Evolutionary conservation across 2,113 vertebrate genomes (phyloP).

Genomic region (Dicerorhinus sumatrensis): DNA sequence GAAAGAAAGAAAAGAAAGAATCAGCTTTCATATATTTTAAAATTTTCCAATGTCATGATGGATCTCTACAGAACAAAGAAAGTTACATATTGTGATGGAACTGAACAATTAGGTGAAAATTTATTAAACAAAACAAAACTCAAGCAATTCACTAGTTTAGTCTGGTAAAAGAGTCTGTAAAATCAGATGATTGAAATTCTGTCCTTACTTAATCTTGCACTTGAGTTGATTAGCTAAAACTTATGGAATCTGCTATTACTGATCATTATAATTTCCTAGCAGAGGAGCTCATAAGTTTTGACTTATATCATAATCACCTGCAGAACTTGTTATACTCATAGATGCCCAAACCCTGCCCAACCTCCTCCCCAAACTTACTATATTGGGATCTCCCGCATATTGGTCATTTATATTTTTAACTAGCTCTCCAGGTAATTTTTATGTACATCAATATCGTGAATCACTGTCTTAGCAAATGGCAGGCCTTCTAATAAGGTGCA

Average conservation of each 20-base stretch:
- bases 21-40: background rate
- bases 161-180: conserved; percentile 12
- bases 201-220: background rate
- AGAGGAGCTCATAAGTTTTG: background rate
- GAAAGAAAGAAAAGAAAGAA: background rate
- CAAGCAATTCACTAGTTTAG: background rate
- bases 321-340: background rate
- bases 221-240: background rate
- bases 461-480: background rate
- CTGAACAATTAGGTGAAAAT: background rate
- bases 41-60: background rate
- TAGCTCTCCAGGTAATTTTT: background rate
- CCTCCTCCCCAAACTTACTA: background rate
- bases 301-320: background rate
- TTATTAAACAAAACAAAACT: background rate
- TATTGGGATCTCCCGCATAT: background rate
- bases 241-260: background rate
- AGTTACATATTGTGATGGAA: background rate
- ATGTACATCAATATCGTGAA: background rate
- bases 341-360: background rate
- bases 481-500: background rate
- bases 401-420: background rate
- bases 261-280: background rate
- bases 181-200: background rate
- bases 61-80: background rate